Conservation (phyloP, 2,113 vertebrate genomes). For the Otocyon megalotis region DNA sequence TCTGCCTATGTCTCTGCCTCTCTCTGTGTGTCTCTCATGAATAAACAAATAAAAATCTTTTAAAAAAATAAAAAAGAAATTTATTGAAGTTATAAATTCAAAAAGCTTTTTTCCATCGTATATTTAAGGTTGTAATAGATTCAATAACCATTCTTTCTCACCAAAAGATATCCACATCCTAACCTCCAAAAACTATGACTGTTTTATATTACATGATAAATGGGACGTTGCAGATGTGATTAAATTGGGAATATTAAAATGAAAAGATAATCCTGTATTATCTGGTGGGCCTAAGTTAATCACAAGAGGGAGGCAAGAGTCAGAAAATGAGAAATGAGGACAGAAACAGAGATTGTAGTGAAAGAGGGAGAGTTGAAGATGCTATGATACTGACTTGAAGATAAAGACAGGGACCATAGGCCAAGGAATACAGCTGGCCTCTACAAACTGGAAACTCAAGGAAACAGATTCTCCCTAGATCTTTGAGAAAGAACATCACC, state of each 20-base stretch:
- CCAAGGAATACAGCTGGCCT: neutral
- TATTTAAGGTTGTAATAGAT: neutral
- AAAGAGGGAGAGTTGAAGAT: neutral
- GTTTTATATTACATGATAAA: neutral
- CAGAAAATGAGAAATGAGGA: neutral
- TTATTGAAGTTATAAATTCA: neutral
- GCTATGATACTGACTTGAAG: neutral
- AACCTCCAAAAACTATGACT: neutral
- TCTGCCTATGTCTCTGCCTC: no score
- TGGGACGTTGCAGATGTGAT: neutral
- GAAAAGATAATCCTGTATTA: neutral
- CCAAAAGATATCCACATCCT: neutral
- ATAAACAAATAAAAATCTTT: neutral
- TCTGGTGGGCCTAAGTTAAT: neutral
- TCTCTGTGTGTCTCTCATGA: no score
- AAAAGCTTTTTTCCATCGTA: neutral
- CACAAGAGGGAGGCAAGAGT: neutral
- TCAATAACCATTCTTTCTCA: neutral
- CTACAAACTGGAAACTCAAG: neutral
- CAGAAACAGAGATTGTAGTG: neutral
- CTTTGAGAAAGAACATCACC: neutral
- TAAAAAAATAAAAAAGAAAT: neutral
- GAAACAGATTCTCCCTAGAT: neutral
- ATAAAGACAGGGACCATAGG: neutral
- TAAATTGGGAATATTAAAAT: neutral